A percentile compares a stretch with the other conserved stretches of the same genome.
Evolutionary conservation across 2,113 vertebrate genomes (phyloP).

Genomic region (Cervus canadensis): DNA sequence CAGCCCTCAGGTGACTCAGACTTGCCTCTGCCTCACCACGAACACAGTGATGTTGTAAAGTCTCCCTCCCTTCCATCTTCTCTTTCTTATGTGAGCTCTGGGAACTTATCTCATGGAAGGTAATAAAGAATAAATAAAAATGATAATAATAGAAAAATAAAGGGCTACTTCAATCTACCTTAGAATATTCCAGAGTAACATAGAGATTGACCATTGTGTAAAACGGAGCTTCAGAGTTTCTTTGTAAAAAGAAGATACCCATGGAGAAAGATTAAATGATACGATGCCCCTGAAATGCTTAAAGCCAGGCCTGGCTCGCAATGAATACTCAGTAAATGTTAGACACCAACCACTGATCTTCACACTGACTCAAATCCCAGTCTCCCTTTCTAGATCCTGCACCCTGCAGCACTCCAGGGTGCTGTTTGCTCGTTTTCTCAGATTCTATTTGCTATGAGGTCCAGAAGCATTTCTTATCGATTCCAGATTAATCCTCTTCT

Average conservation of each 20-base stretch:
- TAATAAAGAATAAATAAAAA: background rate
- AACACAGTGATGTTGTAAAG: background rate
- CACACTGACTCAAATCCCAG: background rate
- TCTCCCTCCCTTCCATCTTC: too few species aligned
- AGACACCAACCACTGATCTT: background rate
- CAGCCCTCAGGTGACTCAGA: background rate
- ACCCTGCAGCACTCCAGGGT: background rate
- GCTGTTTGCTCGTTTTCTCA: background rate
- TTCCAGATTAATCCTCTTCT: background rate
- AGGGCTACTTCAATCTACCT: background rate
- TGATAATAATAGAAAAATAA: background rate
- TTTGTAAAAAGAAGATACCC: background rate
- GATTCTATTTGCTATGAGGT: background rate
- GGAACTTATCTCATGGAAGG: background rate
- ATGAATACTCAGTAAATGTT: background rate
- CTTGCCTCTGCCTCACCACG: background rate
- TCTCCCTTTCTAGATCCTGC: background rate
- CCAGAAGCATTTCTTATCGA: background rate
- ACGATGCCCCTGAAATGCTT: background rate
- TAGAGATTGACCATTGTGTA: background rate
- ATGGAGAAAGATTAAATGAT: background rate
- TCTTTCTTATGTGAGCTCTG: background rate
- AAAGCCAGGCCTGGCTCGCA: background rate
- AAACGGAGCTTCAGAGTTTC: background rate
- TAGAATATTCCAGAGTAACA: background rate